Evolutionary conservation across 2,797 vertebrate species (phyloP), one percentile per base, ranked within the genome.

Genomic region (Alosa sapidissima): DNA sequence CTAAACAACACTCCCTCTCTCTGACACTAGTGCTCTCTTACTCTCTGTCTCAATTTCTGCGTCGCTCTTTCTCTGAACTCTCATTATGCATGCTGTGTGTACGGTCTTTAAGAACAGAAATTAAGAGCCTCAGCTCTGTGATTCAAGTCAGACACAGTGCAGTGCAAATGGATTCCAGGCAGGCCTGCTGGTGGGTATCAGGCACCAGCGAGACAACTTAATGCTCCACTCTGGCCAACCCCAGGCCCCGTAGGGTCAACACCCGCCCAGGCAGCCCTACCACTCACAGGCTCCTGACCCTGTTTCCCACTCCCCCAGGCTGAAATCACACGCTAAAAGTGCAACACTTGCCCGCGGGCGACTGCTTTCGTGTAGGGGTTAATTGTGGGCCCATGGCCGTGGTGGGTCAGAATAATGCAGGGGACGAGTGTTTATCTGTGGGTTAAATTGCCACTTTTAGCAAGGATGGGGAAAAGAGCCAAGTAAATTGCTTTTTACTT

Each of bases 361-460:
- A 45, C n/a, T 33, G 36, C 86, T 86, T 45, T 90, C 83, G 89
- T 84, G 83, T 81, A 65, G 81, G 82, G 90, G 92, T 94, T 94
- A 93, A 94, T 93, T 91, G 89, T 91, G 81, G 85, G 87, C 87
- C 89, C 83, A 48, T 87, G 85, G 75, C 86, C 85, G 87, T 86
- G 82, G 88, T 89, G 52, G 81, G 83, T 87, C 86, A 54, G 54
- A 87, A 86, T 87, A 87, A 90, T 62, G 36, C 36, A 75, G 41
- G 36, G 88, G 87, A 89, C 88, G 89, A 90, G 90, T 89, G 85
- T 91, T 92, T 92, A 90, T 93, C 91, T 92, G 89, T 48, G 89
- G 91, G 93, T 92, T 86, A 90, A 92, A 92, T 92, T 85, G 92
- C 83, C 84, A 88, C 87, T 89, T 89, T 84, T 84, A 87, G 83